A percentile compares a stretch with the other conserved stretches of the same genome.
phyloP scores from a whole-genome alignment of 1,140 invertebrate genomes.

The Aphelenchoides fujianensis region DNA sequence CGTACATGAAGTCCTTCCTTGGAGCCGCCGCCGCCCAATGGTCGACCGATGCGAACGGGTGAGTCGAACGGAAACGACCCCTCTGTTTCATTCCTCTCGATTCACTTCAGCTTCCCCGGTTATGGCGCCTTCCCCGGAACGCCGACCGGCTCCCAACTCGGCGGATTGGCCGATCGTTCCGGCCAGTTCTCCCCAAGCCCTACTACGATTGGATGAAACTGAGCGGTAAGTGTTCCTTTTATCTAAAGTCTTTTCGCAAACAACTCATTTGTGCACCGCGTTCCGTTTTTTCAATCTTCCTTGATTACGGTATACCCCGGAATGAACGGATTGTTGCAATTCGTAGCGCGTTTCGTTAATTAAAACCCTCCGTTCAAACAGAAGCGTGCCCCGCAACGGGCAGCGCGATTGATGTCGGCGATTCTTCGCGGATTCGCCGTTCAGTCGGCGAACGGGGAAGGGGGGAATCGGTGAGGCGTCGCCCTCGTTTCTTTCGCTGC shows the following conservation, averaged over 20 bases:
- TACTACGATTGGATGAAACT: slow-evolving; percentile 32
- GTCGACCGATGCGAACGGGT: slow-evolving; percentile 1
- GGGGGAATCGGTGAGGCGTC: too few species aligned
- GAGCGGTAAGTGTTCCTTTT: slow-evolving; percentile 27
- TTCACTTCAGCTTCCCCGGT: slow-evolving; percentile 18
- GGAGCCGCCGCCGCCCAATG: slow-evolving; percentile 16
- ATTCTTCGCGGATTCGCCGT: too few species aligned
- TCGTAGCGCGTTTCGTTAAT: background rate
- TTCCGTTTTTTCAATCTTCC: slow-evolving; percentile 13
- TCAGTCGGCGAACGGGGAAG: too few species aligned
- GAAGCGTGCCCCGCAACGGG: background rate
- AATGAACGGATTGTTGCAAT: background rate
- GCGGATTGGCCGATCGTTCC: slow-evolving; percentile 4
- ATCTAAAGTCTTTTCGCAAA: too few species aligned
- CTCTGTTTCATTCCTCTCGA: slow-evolving; percentile 8
- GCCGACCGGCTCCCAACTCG: background rate
- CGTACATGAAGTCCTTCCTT: slow-evolving; percentile 13
- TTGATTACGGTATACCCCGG: background rate
- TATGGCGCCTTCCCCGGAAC: background rate
- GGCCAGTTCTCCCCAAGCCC: background rate
- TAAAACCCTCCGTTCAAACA: background rate
- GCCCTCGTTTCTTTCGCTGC: too few species aligned
- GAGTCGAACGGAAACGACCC: background rate
- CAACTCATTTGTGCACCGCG: too few species aligned
- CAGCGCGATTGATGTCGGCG: too few species aligned